These are phyloP conservation scores for Solea senegalensis DNA, from an alignment of 2,113 vertebrate genomes.

Conservation along the genomic window DNA sequence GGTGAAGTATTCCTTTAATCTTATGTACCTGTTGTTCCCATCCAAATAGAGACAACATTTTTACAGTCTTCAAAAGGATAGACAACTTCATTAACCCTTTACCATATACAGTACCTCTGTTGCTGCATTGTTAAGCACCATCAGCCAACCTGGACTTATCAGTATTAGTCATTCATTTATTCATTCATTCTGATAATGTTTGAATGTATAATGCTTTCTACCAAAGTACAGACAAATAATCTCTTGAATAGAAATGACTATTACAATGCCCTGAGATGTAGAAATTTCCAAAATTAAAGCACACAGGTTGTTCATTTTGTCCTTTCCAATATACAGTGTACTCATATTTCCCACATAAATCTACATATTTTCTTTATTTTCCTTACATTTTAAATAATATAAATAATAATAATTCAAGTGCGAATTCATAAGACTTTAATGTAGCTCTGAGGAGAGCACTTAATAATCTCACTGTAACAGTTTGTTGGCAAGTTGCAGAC, in stretches of 20 bases:
- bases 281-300: slow-evolving; percentile 2
- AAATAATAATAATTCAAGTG: too few relatives aligned
- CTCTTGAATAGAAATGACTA: slow-evolving; percentile 19
- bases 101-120: neutral
- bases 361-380: neutral
- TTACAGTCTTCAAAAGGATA: neutral
- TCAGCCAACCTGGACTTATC: neutral
- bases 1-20: too few relatives aligned
- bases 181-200: slow-evolving; percentile 4
- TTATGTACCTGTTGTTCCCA: too few relatives aligned
- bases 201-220: slow-evolving; percentile 4
- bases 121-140: slow-evolving; percentile 10
- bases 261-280: slow-evolving; percentile 10
- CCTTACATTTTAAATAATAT: neutral
- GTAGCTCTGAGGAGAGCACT: neutral
- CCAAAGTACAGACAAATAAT: slow-evolving; percentile 15
- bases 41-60: neutral
- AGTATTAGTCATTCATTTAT: neutral
- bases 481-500: neutral
- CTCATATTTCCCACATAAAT: neutral
- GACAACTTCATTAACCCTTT: slow-evolving; percentile 1
- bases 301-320: slow-evolving; percentile 2
- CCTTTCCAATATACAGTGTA: neutral
- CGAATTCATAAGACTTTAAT: neutral
- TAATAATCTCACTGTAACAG: neutral